Percentiles rank a stretch among this genome's conserved stretches.
phyloP scores from a whole-genome alignment of 2,888 invertebrate genomes.

The Gastracanthus pulcherrimus region DNA sequence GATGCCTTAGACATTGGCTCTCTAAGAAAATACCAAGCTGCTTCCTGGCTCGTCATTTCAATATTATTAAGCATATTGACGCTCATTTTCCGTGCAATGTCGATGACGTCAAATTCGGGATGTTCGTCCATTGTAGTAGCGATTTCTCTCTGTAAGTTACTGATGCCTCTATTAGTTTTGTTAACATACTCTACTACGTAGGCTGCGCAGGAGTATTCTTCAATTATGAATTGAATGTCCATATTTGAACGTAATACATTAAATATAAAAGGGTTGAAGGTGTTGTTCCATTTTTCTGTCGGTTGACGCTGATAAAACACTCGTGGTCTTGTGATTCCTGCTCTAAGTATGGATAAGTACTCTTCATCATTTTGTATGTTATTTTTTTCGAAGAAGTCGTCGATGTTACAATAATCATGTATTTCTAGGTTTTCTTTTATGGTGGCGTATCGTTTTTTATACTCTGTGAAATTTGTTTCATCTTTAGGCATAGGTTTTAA shows the following conservation, averaged over 20 bases:
- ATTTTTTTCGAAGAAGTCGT: constrained; percentile 61
- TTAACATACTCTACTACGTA: constrained; percentile 64
- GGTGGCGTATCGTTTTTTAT: constrained; percentile 27
- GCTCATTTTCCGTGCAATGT: constrained; percentile 65
- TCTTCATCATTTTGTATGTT: constrained; percentile 62
- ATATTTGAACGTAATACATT: constrained; percentile 59
- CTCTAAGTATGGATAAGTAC: constrained; percentile 63
- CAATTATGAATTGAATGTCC: constrained; percentile 60
- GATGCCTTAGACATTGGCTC: constrained; percentile 75
- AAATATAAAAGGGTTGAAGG: constrained; percentile 62
- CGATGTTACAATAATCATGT: constrained; percentile 42
- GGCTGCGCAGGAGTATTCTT: constrained; percentile 60
- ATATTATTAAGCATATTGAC: constrained; percentile 68
- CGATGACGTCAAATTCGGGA: too few species aligned
- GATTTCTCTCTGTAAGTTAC: too few species aligned
- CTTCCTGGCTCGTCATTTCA: constrained; percentile 75
- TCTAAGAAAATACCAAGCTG: constrained; percentile 76
- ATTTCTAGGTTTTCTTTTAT: constrained; percentile 57
- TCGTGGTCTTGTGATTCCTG: constrained; percentile 57
- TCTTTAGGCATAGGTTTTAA: constrained; percentile 30
- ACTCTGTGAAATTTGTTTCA: constrained; percentile 58
- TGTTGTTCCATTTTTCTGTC: constrained; percentile 60
- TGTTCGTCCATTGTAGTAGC: too few species aligned
- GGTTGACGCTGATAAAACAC: constrained; percentile 58
- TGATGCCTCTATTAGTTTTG: constrained; percentile 63